phyloP scores from a whole-genome alignment of 2,888 invertebrate genomes.

The Gastracanthus pulcherrimus region DNA sequence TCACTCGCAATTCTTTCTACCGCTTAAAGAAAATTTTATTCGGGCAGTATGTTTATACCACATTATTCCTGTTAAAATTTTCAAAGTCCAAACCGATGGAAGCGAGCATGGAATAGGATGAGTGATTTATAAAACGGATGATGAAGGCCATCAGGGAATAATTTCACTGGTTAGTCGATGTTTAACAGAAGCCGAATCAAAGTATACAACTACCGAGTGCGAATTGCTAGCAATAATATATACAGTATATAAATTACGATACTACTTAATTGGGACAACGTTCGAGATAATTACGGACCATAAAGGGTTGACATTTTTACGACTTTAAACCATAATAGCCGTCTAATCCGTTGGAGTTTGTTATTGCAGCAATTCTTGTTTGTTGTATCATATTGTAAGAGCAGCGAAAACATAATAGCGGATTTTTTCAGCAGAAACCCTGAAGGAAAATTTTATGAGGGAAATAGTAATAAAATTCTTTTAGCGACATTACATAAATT shows the following conservation, averaged over 20 bases:
- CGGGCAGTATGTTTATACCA: not conserved
- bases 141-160: constrained; percentile 19
- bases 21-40: too few relatives aligned
- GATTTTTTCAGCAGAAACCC: too few relatives aligned
- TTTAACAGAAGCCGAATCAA: too few relatives aligned
- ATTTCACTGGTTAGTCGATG: constrained; percentile 20
- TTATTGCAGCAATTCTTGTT: not conserved
- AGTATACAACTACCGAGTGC: too few relatives aligned
- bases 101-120: not conserved
- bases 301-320: not conserved
- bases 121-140: not conserved
- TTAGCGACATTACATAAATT: not conserved
- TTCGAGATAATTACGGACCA: constrained; percentile 46
- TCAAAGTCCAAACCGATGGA: too few relatives aligned
- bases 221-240: constrained; percentile 48
- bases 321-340: not conserved
- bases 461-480: not conserved
- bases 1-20: too few relatives aligned
- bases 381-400: too few relatives aligned
- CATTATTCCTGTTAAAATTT: not conserved
- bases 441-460: too few relatives aligned
- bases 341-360: not conserved
- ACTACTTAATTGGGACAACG: constrained; percentile 15
- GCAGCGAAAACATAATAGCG: too few relatives aligned
- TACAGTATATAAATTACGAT: constrained; percentile 33